These are phyloP conservation scores for Prionailurus bengalensis DNA, from an alignment of 2,113 vertebrate species.

Conservation along the genomic window DNA sequence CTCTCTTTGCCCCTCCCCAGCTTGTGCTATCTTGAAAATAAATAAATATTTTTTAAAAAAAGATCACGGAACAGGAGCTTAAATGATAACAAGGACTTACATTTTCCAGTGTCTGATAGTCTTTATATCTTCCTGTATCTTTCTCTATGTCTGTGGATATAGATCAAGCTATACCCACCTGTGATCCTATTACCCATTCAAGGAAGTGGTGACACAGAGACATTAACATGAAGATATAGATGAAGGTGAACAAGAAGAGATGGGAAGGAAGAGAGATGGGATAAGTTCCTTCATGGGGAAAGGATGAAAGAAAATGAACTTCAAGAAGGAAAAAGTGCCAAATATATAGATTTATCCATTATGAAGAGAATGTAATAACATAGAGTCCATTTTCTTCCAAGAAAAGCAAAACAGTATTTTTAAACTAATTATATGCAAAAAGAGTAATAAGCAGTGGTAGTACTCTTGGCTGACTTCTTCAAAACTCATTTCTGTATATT, in stretches of 20 bases:
- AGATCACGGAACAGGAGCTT: background rate
- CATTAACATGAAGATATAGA: background rate
- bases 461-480: background rate
- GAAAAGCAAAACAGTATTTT: background rate
- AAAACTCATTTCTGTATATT: background rate
- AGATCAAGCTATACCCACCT: background rate
- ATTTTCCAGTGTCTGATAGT: background rate
- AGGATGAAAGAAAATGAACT: background rate
- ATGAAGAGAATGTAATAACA: background rate
- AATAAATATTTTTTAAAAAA: background rate
- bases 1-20: too few relatives aligned
- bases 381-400: background rate
- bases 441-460: background rate
- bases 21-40: too few relatives aligned
- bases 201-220: background rate
- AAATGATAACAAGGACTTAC: background rate
- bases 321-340: conserved; percentile 12
- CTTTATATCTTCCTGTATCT: background rate
- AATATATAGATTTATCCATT: background rate
- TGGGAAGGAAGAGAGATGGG: background rate
- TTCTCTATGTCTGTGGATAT: background rate
- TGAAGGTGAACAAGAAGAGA: background rate
- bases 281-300: background rate
- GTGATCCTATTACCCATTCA: background rate
- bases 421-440: background rate